Evolutionary conservation across 2,797 vertebrate species (phyloP).

Genomic region (Limosa lapponica): DNA sequence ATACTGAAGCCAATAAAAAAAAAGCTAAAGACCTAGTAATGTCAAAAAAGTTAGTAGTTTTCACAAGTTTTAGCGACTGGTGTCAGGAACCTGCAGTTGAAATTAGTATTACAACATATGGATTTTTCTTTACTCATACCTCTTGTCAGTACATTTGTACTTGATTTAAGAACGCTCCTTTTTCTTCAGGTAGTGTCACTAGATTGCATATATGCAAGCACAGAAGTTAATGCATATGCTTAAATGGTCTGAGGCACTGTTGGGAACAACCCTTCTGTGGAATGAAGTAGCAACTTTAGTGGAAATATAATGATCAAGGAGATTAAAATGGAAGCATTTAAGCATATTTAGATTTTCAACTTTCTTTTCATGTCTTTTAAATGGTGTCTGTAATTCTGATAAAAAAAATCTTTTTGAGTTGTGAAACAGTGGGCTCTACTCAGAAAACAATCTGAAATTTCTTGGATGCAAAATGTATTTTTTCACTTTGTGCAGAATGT

Average conservation of each 20-base stretch:
- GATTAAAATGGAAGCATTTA: conserved; percentile 37
- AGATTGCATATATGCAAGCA: background rate
- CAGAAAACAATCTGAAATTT: conserved; percentile 43
- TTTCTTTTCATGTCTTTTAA: conserved; percentile 14
- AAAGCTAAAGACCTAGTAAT: background rate
- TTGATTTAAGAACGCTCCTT: background rate
- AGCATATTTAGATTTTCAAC: conserved; percentile 29
- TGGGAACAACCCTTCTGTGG: conserved; percentile 11
- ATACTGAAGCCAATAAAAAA: background rate
- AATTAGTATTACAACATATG: background rate
- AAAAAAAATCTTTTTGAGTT: conserved; percentile 28
- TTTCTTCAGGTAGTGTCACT: background rate
- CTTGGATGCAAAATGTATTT: conserved; percentile 54
- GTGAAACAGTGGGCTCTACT: conserved; percentile 27
- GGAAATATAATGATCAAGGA: background rate
- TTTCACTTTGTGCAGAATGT: conserved; percentile 51
- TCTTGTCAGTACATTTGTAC: background rate
- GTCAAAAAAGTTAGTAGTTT: background rate
- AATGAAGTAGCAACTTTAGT: background rate
- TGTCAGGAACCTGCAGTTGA: background rate
- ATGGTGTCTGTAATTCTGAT: conserved; percentile 4
- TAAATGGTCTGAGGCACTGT: background rate
- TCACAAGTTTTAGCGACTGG: background rate
- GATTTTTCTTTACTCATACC: background rate
- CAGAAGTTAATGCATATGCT: background rate